Evolutionary conservation across 92 coral and sea anemone species (phyloP).

Genomic region (Phymanthus crucifer): DNA sequence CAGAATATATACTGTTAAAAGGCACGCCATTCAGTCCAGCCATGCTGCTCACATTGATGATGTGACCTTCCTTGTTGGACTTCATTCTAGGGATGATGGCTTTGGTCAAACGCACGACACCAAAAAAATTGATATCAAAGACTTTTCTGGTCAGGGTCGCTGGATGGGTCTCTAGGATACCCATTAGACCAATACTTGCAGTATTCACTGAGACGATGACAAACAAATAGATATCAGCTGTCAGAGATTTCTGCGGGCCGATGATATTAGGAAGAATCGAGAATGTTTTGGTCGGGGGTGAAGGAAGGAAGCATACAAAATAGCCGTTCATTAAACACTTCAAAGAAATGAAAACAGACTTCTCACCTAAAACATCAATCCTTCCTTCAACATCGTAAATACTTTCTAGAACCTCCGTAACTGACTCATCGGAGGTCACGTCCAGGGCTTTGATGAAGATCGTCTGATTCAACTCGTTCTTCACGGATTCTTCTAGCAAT

Average conservation of each 20-base stretch:
- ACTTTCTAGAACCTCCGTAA: conserved; percentile 65
- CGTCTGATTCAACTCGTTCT: conserved; percentile 66
- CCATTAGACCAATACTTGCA: conserved; percentile 83
- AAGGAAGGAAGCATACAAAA: too few relatives aligned
- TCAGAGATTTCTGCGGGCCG: too few relatives aligned
- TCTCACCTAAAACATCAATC: conserved; percentile 85
- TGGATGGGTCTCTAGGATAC: conserved; percentile 74
- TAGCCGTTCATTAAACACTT: too few relatives aligned
- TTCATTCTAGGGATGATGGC: conserved; percentile 86
- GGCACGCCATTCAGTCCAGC: conserved; percentile 77
- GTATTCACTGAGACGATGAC: conserved; percentile 63
- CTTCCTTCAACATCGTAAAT: conserved; percentile 68
- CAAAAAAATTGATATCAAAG: conserved; percentile 82
- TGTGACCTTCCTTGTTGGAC: conserved; percentile 68
- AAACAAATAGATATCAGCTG: too few relatives aligned
- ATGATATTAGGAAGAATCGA: too few relatives aligned
- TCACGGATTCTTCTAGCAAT: conserved; percentile 65
- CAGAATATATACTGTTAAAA: conserved; percentile 73
- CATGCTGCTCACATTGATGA: conserved; percentile 74
- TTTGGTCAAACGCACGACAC: conserved; percentile 71
- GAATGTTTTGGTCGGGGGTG: not conserved
- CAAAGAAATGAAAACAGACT: not conserved
- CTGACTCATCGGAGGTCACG: conserved; percentile 89
- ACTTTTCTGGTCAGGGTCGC: conserved; percentile 49
- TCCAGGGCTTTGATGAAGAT: conserved; percentile 73